phyloP scores from a whole-genome alignment of 64 coral and sea anemone species.

The Actinia equina region DNA sequence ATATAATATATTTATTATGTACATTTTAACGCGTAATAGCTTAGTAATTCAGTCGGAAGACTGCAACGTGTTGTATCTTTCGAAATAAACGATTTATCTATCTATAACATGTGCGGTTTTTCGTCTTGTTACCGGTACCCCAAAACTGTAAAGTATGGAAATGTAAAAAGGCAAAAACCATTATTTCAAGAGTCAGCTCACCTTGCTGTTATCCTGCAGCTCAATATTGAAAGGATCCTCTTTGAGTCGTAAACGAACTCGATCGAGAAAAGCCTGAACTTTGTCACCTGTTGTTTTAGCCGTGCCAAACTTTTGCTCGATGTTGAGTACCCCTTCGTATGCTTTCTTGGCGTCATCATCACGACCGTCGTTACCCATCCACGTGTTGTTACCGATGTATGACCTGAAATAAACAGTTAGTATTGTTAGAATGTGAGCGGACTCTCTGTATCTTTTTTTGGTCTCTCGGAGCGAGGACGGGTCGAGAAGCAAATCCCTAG shows the following conservation, averaged over 20 bases:
- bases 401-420: constrained; percentile 29
- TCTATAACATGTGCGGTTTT: too few species aligned
- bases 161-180: background rate
- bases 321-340: constrained; percentile 84
- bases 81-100: too few species aligned
- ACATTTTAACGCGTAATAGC: too few species aligned
- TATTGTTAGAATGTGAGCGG: too few species aligned
- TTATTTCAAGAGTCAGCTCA: background rate
- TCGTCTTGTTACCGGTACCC: too few species aligned
- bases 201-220: constrained; percentile 51
- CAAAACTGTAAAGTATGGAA: too few species aligned
- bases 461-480: too few species aligned
- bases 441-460: too few species aligned
- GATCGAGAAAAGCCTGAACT: constrained; percentile 56
- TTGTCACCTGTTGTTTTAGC: constrained; percentile 53
- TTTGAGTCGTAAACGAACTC: constrained; percentile 48
- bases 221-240: constrained; percentile 43
- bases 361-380: constrained; percentile 82
- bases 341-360: constrained; percentile 73
- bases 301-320: constrained; percentile 79
- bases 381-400: constrained; percentile 88
- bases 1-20: too few species aligned
- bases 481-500: too few species aligned
- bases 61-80: too few species aligned
- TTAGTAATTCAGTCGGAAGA: too few species aligned